phyloP scores from a whole-genome alignment of 2,888 invertebrate genomes.

The Epirrita christyi region DNA sequence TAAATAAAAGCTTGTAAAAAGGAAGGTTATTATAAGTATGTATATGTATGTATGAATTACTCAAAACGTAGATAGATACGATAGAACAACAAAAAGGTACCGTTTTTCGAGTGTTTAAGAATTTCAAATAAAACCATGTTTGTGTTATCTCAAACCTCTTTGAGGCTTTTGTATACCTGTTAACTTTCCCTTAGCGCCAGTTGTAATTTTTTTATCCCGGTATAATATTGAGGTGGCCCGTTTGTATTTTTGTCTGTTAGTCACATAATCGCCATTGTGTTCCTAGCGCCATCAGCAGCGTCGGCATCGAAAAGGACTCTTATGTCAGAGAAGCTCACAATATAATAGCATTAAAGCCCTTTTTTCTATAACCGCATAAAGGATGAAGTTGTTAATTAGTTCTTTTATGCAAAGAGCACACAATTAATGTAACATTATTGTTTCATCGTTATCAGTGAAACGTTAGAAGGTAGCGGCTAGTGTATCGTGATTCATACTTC shows the following conservation, averaged over 20 bases:
- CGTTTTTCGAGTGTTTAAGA: slow-evolving; percentile 48
- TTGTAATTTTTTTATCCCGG: slow-evolving; percentile 58
- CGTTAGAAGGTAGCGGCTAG: slow-evolving; percentile 66
- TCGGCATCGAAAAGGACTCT: slow-evolving; percentile 64
- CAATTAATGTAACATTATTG: slow-evolving; percentile 56
- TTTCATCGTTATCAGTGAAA: slow-evolving; percentile 63
- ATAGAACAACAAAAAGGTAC: slow-evolving; percentile 57
- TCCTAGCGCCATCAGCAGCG: slow-evolving; percentile 69
- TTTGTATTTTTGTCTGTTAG: slow-evolving; percentile 67
- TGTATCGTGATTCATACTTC: slow-evolving; percentile 61
- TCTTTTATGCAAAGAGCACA: slow-evolving; percentile 49
- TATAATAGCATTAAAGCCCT: slow-evolving; percentile 28
- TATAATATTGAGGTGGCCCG: slow-evolving; percentile 60
- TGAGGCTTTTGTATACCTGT: slow-evolving; percentile 62
- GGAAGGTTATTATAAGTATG: too few relatives aligned
- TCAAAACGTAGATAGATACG: too few relatives aligned
- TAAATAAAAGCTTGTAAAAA: too few relatives aligned
- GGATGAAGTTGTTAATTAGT: slow-evolving; percentile 27
- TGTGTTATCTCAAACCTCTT: slow-evolving; percentile 60
- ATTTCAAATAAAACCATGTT: slow-evolving; percentile 58
- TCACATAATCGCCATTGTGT: slow-evolving; percentile 70
- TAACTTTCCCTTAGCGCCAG: slow-evolving; percentile 69
- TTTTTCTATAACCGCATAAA: slow-evolving; percentile 31
- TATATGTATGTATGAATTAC: too few relatives aligned
- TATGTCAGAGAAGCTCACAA: slow-evolving; percentile 45